Conservation (phyloP, 2,888 invertebrate genomes). For the Tribolium freemani region DNA sequence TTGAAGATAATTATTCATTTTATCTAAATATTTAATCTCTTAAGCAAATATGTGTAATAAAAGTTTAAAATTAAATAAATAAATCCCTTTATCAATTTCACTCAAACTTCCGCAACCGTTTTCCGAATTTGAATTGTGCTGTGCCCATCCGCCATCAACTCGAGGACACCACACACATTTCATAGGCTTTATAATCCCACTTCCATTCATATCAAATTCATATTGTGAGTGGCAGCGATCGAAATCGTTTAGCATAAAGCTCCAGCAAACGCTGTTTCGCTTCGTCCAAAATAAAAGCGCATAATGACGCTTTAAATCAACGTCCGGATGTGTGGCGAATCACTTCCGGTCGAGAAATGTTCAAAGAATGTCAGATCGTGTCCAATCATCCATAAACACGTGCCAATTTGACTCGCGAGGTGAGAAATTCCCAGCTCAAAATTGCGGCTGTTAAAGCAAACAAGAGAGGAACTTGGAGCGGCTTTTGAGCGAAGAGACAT, state of each 20-base stretch:
- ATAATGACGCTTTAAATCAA: conserved; percentile 35
- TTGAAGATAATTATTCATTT: no score
- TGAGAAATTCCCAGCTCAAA: conserved; percentile 6
- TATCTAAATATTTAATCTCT: no score
- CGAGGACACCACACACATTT: background rate
- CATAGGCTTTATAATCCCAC: conserved; percentile 22
- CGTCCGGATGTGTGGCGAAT: conserved; percentile 35
- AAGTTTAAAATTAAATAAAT: no score
- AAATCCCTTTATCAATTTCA: background rate
- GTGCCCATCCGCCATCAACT: background rate
- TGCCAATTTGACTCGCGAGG: conserved; percentile 32
- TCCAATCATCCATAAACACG: conserved; percentile 33
- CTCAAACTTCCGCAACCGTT: background rate
- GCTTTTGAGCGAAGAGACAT: background rate
- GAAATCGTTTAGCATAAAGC: conserved; percentile 35
- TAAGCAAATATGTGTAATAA: no score
- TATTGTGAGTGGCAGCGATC: conserved; percentile 21
- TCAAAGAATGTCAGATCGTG: conserved; percentile 39
- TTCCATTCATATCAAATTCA: conserved; percentile 30
- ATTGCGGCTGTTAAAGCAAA: conserved; percentile 24
- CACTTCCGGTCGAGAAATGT: conserved; percentile 32
- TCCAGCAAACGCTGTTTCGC: conserved; percentile 18
- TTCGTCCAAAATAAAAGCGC: conserved; percentile 26
- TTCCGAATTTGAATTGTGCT: background rate
- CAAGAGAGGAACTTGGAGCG: background rate